Evolutionary conservation across 2,888 invertebrate genomes (phyloP), one percentile per base, ranked within the genome.

Genomic region (Lochmaea capreae): DNA sequence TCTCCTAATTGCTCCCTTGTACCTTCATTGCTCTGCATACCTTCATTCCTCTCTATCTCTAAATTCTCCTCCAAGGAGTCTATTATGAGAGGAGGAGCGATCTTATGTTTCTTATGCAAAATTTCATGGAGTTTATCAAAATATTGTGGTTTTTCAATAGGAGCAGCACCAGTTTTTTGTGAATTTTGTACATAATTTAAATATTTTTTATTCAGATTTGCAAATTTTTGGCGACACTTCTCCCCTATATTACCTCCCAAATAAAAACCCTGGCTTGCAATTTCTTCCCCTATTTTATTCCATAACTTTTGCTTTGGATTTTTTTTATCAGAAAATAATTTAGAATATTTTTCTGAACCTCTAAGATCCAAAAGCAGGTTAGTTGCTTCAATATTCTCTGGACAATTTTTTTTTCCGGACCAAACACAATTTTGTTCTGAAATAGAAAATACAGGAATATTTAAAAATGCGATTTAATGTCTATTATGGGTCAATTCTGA

Each of bases 351-450:
- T 49, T 49, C 49, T 14, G 49, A 49, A 49, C 49, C 49, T 49
- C 49, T 49, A 49, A 49, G 49, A 49, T 49, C 49, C 49, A 49
- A 12, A 14, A 49, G 49, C 49, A 49, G 11, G 49, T 49, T 49
- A 49, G 49, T 49, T 49, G 49, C 49, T 49, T 49, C 49, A 49
- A 49, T 49, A 49, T 49, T 49, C 49, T 49, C 49, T 49, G 49
- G 14, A 49, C 14, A 49, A 49, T 49, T 11, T 49, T 49, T 49
- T 49, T 49, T 43, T 11, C 49, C 49, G 14, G 49, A 49, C 49
- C 49, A 49, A 12, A 49, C 49, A 49, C 49, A 49, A 49, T 49
- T 49, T 49, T 49, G 49, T 49, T 49, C 49, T 49, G 49, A 49
- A 49, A 49, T 49, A 12, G 49, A 49, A 49, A 49, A 49, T 49